A percentile compares a stretch with the other conserved stretches of the same genome.
Conservation (phyloP, 2,113 vertebrate species). For the Montifringilla adamsi region DNA sequence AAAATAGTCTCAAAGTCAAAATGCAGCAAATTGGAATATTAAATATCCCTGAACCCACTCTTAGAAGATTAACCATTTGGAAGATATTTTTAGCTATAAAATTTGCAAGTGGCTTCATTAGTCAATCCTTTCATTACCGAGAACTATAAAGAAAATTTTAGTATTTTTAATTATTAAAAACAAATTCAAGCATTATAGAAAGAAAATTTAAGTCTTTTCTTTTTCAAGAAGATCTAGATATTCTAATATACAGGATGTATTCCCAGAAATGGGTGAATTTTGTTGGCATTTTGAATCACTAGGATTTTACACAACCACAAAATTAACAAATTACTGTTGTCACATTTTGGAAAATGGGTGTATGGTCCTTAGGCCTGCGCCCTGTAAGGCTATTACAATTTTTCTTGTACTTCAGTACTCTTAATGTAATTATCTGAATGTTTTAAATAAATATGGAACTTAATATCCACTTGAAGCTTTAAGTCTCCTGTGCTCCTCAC, state of each 20-base stretch:
- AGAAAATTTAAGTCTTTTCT: neutral
- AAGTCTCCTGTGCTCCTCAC: neutral
- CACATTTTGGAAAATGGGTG: neutral
- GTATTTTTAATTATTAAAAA: neutral
- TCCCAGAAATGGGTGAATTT: neutral
- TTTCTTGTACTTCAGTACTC: neutral
- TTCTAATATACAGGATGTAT: neutral
- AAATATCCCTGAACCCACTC: neutral
- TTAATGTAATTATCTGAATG: neutral
- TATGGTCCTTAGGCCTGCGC: neutral
- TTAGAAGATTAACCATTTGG: conserved; percentile 17
- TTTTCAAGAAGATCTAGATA: neutral
- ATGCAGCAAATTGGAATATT: conserved; percentile 49
- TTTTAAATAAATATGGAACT: neutral
- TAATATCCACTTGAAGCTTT: neutral
- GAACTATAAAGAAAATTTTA: neutral
- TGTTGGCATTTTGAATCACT: neutral
- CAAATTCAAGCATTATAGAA: neutral
- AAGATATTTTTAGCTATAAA: conserved; percentile 3
- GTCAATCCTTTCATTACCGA: neutral
- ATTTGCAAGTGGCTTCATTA: neutral
- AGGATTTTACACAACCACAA: neutral
- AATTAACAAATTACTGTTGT: neutral
- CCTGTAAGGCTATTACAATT: neutral
- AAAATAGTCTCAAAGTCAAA: conserved; percentile 55